Conservation (phyloP, 2,797 vertebrate species). For the Artibeus jamaicensis region DNA sequence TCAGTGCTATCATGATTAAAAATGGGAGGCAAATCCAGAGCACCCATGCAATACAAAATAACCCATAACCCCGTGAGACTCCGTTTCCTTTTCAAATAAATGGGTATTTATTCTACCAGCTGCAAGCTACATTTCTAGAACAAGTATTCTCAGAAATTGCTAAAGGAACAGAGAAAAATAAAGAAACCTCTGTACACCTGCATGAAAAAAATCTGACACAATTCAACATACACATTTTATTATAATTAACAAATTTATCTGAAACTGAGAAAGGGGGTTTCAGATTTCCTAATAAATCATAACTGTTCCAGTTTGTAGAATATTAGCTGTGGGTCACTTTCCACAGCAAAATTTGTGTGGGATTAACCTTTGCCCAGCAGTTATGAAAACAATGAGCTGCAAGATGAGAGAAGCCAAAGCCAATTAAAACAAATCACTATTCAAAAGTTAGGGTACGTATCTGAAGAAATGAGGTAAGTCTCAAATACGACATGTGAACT, state of each 20-base stretch:
- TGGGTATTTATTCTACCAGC: neutral
- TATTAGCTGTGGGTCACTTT: slow-evolving; percentile 17
- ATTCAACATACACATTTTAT: slow-evolving; percentile 22
- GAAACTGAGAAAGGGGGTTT: slow-evolving; percentile 43
- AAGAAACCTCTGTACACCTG: neutral
- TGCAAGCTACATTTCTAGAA: neutral
- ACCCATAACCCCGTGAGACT: slow-evolving; percentile 14
- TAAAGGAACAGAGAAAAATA: neutral
- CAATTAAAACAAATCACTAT: slow-evolving; percentile 64
- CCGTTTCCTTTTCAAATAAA: slow-evolving; percentile 50
- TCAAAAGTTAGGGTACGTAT: neutral
- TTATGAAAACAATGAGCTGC: slow-evolving; percentile 48
- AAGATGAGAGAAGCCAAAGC: slow-evolving; percentile 46
- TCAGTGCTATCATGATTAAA: neutral
- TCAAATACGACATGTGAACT: slow-evolving; percentile 45
- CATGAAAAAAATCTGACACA: slow-evolving; percentile 5
- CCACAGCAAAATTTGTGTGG: slow-evolving; percentile 41
- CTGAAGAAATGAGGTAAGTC: slow-evolving; percentile 32
- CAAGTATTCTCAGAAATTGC: slow-evolving; percentile 22
- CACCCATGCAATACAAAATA: neutral
- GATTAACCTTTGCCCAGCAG: slow-evolving; percentile 53
- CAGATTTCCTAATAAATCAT: slow-evolving; percentile 42
- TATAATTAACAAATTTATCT: slow-evolving; percentile 37
- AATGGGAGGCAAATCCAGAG: neutral
- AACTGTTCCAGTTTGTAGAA: slow-evolving; percentile 49